Percentiles rank a stretch among this genome's conserved stretches.
These are phyloP conservation scores for Epirrhoe alternata DNA, from an alignment of 2,888 invertebrate genomes.

Conservation along the genomic window DNA sequence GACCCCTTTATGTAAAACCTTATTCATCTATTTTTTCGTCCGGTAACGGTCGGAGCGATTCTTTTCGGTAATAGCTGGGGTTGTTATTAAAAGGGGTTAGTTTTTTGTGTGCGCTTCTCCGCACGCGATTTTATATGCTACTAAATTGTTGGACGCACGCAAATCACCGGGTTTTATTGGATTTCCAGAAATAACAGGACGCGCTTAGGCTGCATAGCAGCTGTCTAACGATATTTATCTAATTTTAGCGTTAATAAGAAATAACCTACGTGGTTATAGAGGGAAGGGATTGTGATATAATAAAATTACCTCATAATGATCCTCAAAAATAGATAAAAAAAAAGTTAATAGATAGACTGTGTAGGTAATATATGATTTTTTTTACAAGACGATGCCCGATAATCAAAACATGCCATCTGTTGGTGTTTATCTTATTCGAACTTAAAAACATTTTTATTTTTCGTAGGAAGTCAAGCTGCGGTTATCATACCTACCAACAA, in stretches of 20 bases:
- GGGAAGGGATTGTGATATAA: not conserved
- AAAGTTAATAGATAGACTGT: too few relatives aligned
- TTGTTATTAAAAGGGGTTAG: constrained; percentile 66
- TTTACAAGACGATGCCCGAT: not conserved
- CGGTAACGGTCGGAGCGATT: constrained; percentile 76
- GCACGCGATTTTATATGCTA: constrained; percentile 72
- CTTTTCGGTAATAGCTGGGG: constrained; percentile 80
- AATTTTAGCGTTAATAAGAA: constrained; percentile 7
- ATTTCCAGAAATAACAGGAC: constrained; percentile 41
- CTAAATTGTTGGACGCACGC: constrained; percentile 75
- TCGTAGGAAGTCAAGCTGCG: too few relatives aligned
- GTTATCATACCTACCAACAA: too few relatives aligned
- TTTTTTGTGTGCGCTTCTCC: constrained; percentile 72
- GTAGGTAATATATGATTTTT: too few relatives aligned
- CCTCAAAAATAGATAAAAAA: not conserved
- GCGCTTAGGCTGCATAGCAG: constrained; percentile 35
- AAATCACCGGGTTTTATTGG: constrained; percentile 56
- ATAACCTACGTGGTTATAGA: constrained; percentile 12
- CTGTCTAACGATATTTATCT: constrained; percentile 24
- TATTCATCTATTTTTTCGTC: constrained; percentile 79
- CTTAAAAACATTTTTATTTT: too few relatives aligned
- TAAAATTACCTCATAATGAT: not conserved
- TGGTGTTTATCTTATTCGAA: not conserved
- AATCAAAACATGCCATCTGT: not conserved
- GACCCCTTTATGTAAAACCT: constrained; percentile 74